Evolutionary conservation across 2,113 vertebrate species (phyloP), one percentile per base, ranked within the genome.

Genomic region (Toxostoma redivivum): DNA sequence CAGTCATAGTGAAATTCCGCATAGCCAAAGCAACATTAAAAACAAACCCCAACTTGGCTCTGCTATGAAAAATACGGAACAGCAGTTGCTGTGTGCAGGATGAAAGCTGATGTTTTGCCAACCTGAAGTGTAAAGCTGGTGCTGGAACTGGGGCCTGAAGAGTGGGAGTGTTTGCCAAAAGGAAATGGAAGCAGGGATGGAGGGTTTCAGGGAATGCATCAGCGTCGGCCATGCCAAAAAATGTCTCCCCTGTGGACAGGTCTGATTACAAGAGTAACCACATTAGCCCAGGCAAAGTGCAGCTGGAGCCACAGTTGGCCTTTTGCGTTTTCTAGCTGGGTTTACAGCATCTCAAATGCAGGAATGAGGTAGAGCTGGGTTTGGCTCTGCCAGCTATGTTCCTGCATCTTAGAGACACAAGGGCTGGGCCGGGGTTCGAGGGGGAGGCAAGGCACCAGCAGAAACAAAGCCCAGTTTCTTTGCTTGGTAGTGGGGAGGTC

Each of bases 111-210:
- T 83, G 93, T 95, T 96, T 97, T 97, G 95, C 97, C 95, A 97
- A 70, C 89, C 92, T 94, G 95, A 97, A 96, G 95, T 96, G 96
- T 96, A 96, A 96, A 96, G 94, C 95, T 95, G 85, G 64, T 96
- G 95, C 91, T 95, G 96, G 96, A 96, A 96, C 95, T 81, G 69
- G 61, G 91, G 88, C 92, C 86, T 86, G 89, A 96, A 95, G 88
- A 96, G 96, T 92, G 94, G 92, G 58, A 88, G 80, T 2, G 72
- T 92, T 94, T 97, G 96, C 96, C 96, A 96, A 96, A 95, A 97
- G 95, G 93, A 97, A 97, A 95, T 97, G 95, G 92, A 97, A 97
- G 94, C 79, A 91, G 94, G 88, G 92, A 92, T 96, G 90, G 88
- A 97, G 90, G 93, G 88, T 97, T 97, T 96, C 38, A 18, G 96